Conservation (phyloP, 2,888 invertebrate species). For the Oscheius sp. region DNA sequence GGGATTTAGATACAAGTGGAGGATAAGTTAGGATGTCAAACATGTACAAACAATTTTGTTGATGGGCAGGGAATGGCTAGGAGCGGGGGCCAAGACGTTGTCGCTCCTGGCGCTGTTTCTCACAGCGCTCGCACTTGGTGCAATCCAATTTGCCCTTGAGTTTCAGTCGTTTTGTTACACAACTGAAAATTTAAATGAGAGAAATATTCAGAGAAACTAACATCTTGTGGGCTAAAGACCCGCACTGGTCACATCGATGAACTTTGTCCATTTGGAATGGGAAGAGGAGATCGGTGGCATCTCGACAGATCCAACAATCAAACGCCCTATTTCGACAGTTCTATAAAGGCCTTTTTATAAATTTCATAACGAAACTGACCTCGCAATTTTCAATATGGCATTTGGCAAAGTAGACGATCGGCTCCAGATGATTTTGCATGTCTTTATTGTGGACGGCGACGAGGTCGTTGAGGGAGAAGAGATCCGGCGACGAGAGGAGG, state of each 20-base stretch:
- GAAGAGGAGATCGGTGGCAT: slow-evolving; percentile 41
- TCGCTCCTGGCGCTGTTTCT: slow-evolving; percentile 23
- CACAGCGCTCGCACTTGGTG: slow-evolving; percentile 24
- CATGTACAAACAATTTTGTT: slow-evolving; percentile 31
- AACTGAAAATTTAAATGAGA: background rate
- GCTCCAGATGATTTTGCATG: slow-evolving; percentile 54
- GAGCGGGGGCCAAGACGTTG: slow-evolving; percentile 5
- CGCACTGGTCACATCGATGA: slow-evolving; percentile 60
- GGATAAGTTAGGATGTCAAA: background rate
- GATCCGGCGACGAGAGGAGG: slow-evolving; percentile 57
- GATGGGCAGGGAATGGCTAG: slow-evolving; percentile 8
- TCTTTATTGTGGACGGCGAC: slow-evolving; percentile 64
- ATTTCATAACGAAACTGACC: background rate
- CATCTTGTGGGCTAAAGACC: slow-evolving; percentile 52
- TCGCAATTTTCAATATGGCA: slow-evolving; percentile 39
- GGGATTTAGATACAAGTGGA: background rate
- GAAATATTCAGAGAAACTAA: background rate
- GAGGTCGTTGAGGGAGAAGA: slow-evolving; percentile 69
- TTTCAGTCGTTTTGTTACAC: slow-evolving; percentile 17
- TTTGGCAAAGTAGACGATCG: slow-evolving; percentile 51
- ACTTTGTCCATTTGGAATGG: slow-evolving; percentile 44
- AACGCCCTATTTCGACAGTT: slow-evolving; percentile 24
- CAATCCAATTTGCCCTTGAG: slow-evolving; percentile 15
- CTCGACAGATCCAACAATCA: slow-evolving; percentile 40
- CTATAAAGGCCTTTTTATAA: slow-evolving; percentile 7